A percentile compares a stretch with the other conserved stretches of the same genome.
phyloP scores from a whole-genome alignment of 2,797 vertebrate species.

The Macroramphosus scolopax region DNA sequence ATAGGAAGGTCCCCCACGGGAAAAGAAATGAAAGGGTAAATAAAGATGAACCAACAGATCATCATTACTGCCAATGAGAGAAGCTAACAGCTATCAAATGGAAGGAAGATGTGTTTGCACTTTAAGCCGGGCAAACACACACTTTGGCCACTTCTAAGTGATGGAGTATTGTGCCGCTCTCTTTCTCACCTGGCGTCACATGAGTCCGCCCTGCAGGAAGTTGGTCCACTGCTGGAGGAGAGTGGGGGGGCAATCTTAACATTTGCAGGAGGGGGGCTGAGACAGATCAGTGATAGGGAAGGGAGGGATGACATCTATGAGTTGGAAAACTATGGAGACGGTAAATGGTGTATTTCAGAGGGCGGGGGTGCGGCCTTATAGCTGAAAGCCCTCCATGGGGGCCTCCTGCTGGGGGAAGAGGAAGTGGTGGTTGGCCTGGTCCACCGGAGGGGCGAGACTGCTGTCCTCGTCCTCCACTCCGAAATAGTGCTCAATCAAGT shows the following conservation, averaged over 20 bases:
- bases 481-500: slow-evolving; percentile 97
- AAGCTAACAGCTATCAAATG: too few species aligned
- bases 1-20: slow-evolving; percentile 46
- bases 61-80: too few species aligned
- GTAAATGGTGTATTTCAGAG: slow-evolving; percentile 46
- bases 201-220: slow-evolving; percentile 27
- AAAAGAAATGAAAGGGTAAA: too few species aligned
- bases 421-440: slow-evolving; percentile 95
- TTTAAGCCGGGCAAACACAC: slow-evolving; percentile 36
- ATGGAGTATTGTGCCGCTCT: slow-evolving; percentile 14
- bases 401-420: slow-evolving; percentile 96
- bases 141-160: slow-evolving; percentile 27
- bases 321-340: slow-evolving; percentile 6
- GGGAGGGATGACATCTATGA: slow-evolving; percentile 31
- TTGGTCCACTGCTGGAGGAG: slow-evolving; percentile 24
- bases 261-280: slow-evolving; percentile 10
- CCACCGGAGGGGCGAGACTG: slow-evolving; percentile 89
- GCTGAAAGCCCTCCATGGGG: slow-evolving; percentile 99
- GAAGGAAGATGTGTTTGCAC: too few species aligned
- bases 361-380: slow-evolving; percentile 79
- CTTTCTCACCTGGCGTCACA: slow-evolving; percentile 2
- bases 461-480: slow-evolving; percentile 94
- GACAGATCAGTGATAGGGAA: slow-evolving; percentile 8
- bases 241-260: too few species aligned
- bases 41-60: too few species aligned